Conservation (phyloP, 2,113 vertebrate genomes). For the Holacanthus passer region DNA sequence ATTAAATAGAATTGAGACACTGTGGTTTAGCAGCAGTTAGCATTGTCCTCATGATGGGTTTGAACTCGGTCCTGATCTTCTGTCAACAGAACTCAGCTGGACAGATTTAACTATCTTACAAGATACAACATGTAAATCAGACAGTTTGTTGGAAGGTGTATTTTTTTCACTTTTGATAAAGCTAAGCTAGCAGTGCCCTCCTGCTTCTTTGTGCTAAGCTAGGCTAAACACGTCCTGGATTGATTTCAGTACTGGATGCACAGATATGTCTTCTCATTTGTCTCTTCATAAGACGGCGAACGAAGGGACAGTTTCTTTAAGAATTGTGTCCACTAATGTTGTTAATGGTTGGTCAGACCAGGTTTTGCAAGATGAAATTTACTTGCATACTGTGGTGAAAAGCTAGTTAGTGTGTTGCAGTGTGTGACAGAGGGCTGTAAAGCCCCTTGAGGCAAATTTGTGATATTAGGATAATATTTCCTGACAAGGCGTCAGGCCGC, state of each 20-base stretch:
- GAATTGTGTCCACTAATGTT: not conserved
- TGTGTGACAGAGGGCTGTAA: too few species aligned
- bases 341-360: not conserved
- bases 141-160: not conserved
- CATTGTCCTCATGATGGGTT: not conserved
- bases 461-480: too few species aligned
- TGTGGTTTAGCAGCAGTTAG: constrained; percentile 24
- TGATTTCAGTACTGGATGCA: not conserved
- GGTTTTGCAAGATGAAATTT: not conserved
- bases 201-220: constrained; percentile 28
- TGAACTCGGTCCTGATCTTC: not conserved
- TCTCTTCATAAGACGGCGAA: not conserved
- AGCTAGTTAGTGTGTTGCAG: too few species aligned
- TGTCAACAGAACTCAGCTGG: too few species aligned
- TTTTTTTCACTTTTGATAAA: not conserved
- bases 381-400: not conserved
- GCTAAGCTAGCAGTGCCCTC: constrained; percentile 21
- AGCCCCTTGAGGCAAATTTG: too few species aligned
- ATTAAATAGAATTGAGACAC: not conserved
- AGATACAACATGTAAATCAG: not conserved
- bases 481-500: too few species aligned
- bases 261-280: not conserved
- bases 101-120: not conserved
- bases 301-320: not conserved
- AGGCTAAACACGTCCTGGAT: constrained; percentile 3